Percentiles rank a stretch among this genome's conserved stretches.
Evolutionary conservation across 2,888 invertebrate species (phyloP).

Genomic region (Nemotelus pantherinus): DNA sequence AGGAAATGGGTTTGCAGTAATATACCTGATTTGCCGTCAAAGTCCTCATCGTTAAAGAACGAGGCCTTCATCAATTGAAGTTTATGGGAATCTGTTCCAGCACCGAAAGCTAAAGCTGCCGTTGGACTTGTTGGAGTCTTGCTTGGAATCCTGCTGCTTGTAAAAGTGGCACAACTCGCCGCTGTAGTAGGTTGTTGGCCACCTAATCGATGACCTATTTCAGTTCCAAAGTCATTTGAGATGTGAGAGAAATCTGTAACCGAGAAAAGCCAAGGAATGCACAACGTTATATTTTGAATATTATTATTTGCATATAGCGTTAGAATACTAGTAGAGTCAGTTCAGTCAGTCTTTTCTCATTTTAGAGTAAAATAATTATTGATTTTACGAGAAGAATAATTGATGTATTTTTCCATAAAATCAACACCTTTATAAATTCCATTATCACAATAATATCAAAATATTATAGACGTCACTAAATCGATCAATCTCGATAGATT

Average conservation of each 20-base stretch:
- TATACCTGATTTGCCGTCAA: constrained; percentile 59
- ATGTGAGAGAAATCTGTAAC: constrained; percentile 23
- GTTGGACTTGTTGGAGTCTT: constrained; percentile 68
- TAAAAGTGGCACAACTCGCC: neutral
- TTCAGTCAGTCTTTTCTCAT: neutral
- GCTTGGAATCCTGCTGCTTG: constrained; percentile 38
- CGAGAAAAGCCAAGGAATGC: neutral
- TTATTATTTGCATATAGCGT: neutral
- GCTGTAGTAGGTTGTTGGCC: neutral
- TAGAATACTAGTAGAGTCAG: neutral
- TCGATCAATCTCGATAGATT: too few species aligned
- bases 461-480: neutral
- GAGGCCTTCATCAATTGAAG: constrained; percentile 87
- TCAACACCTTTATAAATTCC: constrained; percentile 2
- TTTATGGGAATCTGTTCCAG: constrained; percentile 73
- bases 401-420: constrained; percentile 34
- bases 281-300: neutral
- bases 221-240: constrained; percentile 33
- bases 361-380: neutral
- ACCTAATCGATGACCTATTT: constrained; percentile 33
- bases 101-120: constrained; percentile 70
- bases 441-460: neutral
- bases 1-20: neutral
- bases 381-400: constrained; percentile 17
- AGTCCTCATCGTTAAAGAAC: constrained; percentile 67